Conservation (phyloP, 1,140 invertebrate species). For the Drosophila aff. region DNA sequence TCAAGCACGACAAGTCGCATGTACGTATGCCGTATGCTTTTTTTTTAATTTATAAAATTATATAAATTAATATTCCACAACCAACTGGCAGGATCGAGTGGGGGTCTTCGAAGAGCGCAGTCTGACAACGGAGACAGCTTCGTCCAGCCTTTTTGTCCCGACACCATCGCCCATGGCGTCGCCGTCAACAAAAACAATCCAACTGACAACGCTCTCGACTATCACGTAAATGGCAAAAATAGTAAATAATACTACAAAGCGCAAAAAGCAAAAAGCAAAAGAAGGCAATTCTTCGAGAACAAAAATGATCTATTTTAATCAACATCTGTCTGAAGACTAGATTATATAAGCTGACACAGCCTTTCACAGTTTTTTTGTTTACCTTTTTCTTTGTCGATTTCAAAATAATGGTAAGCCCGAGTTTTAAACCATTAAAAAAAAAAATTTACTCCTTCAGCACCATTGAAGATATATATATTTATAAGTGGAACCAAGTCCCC, state of each 20-base stretch:
- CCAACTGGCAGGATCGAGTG: constrained; percentile 62
- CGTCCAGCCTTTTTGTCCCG: constrained; percentile 80
- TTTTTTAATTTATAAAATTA: neutral
- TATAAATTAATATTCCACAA: no score
- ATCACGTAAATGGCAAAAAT: constrained; percentile 58
- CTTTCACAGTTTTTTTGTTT: neutral
- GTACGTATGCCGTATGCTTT: constrained; percentile 77
- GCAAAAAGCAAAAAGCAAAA: neutral
- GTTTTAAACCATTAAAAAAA: constrained; percentile 23
- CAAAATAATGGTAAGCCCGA: constrained; percentile 16
- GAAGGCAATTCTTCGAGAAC: constrained; percentile 6
- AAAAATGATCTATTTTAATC: constrained; percentile 11
- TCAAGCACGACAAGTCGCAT: constrained; percentile 90
- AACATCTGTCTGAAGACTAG: constrained; percentile 19
- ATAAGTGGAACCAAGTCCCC: constrained; percentile 27
- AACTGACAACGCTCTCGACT: constrained; percentile 83
- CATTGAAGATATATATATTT: constrained; percentile 8
- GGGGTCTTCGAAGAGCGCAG: constrained; percentile 83
- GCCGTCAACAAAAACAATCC: constrained; percentile 79
- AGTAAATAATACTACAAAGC: constrained; percentile 2
- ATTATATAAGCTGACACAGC: constrained; percentile 21
- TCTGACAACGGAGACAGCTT: constrained; percentile 81
- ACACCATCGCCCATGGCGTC: constrained; percentile 83
- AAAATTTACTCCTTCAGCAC: constrained; percentile 9
- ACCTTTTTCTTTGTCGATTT: constrained; percentile 1